Conservation (phyloP, 1,140 invertebrate genomes). For the Phortica variegata region DNA sequence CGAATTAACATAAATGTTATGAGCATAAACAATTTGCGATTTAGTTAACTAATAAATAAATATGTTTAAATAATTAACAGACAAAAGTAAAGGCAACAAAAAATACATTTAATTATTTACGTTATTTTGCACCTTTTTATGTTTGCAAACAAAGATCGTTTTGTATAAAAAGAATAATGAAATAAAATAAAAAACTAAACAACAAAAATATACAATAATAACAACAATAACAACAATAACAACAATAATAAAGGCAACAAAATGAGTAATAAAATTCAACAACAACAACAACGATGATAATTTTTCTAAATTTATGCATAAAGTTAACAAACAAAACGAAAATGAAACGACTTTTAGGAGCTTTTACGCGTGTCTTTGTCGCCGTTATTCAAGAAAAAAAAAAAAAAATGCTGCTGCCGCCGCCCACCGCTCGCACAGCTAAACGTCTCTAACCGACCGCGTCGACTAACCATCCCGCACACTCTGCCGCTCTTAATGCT, state of each 20-base stretch:
- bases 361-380: conserved; percentile 24
- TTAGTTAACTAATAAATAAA: conserved; percentile 13
- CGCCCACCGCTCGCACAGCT: not conserved
- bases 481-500: conserved; percentile 44
- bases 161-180: too few relatives aligned
- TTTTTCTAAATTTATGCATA: conserved; percentile 34
- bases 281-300: conserved; percentile 17
- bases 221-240: conserved; percentile 5
- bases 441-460: too few relatives aligned
- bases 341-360: conserved; percentile 26
- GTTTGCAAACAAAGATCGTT: too few relatives aligned
- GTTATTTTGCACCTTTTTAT: too few relatives aligned
- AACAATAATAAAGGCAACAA: conserved; percentile 5
- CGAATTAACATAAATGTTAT: conserved; percentile 13
- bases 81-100: too few relatives aligned
- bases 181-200: too few relatives aligned
- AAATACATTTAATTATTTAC: too few relatives aligned
- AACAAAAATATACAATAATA: conserved; percentile 8
- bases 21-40: conserved; percentile 15
- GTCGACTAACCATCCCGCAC: conserved; percentile 11
- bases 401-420: too few relatives aligned
- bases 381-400: too few relatives aligned
- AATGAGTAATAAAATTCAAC: conserved; percentile 23
- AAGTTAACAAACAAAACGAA: conserved; percentile 1
- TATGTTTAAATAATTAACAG: conserved; percentile 32